Evolutionary conservation across 2,113 vertebrate species (phyloP).

Genomic region (Nyctereutes procyonoides): DNA sequence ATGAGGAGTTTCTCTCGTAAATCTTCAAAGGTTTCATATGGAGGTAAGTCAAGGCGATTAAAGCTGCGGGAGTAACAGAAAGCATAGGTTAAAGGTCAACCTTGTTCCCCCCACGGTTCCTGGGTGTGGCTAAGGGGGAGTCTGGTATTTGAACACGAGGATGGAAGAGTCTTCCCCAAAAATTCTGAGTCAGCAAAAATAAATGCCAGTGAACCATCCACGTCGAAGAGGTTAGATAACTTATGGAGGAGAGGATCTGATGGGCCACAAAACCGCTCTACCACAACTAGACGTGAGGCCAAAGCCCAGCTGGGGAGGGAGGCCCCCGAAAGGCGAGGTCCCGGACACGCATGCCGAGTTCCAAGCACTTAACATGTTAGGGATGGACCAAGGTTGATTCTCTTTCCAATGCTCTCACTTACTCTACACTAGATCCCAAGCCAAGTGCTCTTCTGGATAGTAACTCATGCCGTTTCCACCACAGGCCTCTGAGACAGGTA

Average conservation of each 20-base stretch:
- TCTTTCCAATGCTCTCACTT: no score
- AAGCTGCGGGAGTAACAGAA: conserved; percentile 89
- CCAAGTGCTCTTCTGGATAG: background rate
- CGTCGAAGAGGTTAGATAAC: fast-evolving
- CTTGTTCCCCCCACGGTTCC: fast-evolving
- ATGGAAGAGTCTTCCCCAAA: background rate
- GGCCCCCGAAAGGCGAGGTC: background rate
- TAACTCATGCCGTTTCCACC: background rate
- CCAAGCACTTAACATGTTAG: background rate
- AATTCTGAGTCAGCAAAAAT: background rate
- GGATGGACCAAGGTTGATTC: fast-evolving
- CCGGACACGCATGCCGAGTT: fast-evolving
- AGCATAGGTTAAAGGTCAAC: background rate
- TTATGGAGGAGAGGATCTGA: background rate
- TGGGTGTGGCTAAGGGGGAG: background rate
- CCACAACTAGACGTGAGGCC: background rate
- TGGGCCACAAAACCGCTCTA: background rate
- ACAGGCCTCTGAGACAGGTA: background rate
- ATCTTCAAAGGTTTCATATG: conserved; percentile 98
- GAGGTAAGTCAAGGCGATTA: conserved; percentile 98
- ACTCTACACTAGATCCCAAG: background rate
- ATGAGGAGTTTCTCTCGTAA: conserved; percentile 98
- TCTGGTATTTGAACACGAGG: background rate
- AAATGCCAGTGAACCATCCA: background rate
- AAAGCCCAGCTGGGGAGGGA: background rate